These are phyloP conservation scores for Meteorus colon DNA, from an alignment of 2,888 invertebrate genomes.

Conservation along the genomic window DNA sequence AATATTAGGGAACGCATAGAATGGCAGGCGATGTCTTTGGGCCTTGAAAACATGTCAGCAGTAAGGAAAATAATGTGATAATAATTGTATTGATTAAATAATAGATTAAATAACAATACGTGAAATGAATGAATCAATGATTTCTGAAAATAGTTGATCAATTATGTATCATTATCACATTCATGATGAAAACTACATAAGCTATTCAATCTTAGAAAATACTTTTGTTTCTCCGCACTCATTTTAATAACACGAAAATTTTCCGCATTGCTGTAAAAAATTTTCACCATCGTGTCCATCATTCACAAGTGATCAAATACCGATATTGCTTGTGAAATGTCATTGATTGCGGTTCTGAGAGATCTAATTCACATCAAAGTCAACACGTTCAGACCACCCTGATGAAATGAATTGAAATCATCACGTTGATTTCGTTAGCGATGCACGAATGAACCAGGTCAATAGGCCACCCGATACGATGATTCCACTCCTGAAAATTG, in stretches of 20 bases:
- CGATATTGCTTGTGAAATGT: neutral
- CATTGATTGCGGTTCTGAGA: neutral
- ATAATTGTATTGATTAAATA: neutral
- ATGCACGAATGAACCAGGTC: conserved; percentile 57
- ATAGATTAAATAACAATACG: neutral
- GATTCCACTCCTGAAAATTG: conserved; percentile 60
- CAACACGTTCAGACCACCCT: neutral
- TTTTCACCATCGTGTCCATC: no score
- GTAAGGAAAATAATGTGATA: conserved; percentile 12
- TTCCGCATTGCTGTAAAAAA: no score
- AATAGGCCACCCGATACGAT: conserved; percentile 59
- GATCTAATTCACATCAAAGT: neutral
- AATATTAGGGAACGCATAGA: conserved; percentile 60
- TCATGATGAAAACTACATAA: neutral
- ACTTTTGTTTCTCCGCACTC: neutral
- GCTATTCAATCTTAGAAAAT: neutral
- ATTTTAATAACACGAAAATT: neutral
- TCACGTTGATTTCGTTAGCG: neutral
- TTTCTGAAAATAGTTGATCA: neutral
- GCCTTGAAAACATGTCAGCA: conserved; percentile 34
- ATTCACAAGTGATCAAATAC: no score
- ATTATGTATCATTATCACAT: neutral
- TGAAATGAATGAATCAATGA: neutral
- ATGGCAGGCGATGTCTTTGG: conserved; percentile 49
- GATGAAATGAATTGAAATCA: neutral